Base-by-base conservation (phyloP, 2,888 invertebrate genomes). In the Diachrysia chrysitis region DNA sequence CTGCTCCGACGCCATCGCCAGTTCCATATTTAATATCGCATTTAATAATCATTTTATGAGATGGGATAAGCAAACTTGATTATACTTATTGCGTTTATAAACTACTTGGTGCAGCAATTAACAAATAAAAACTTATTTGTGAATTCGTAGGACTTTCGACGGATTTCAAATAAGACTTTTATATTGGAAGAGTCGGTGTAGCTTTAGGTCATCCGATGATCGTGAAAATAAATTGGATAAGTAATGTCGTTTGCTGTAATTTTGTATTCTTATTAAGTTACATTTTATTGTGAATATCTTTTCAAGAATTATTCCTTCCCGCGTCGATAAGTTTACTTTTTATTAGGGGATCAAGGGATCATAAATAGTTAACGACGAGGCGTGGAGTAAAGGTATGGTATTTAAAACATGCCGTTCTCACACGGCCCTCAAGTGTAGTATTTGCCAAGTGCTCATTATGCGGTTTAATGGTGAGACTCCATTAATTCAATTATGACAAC, bases 11-110 rank as follows among this genome's bases (percentile, higher is more conserved):
- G 63, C 76, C 79, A 85, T 51, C 64, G 62, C 76, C 78, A 85
- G 80, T 77, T 85, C 84, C 85, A 86, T 86, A 86, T 87, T 86
- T 85, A 87, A 89, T 86, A 86, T 87, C 75, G 85, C 88, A 88
- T 88, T 88, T 87, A 84, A 87, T 86, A 85, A 84, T 83, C 70
- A 76, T 79, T 85, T 82, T 80, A 82, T 74, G 66, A 25, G 37
- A 53, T 60, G 68, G 67, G 72, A 78, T 82, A 82, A 78, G 67
- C 71, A 70, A 67, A 76, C 71, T 79, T 78, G 76, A 78, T 82
- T 58, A 65, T 71, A 63, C 69, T 70, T 73, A 80, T 73, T 56
- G 58, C 56, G 19, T 69, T 78, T 73, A 81, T 76, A 78, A 66
- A 71, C 68, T 78, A 62, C 73, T 61, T 32, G 29, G 59, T 48